Base-by-base conservation (phyloP, 2,888 invertebrate genomes). In the Tetranychus truncatus region DNA sequence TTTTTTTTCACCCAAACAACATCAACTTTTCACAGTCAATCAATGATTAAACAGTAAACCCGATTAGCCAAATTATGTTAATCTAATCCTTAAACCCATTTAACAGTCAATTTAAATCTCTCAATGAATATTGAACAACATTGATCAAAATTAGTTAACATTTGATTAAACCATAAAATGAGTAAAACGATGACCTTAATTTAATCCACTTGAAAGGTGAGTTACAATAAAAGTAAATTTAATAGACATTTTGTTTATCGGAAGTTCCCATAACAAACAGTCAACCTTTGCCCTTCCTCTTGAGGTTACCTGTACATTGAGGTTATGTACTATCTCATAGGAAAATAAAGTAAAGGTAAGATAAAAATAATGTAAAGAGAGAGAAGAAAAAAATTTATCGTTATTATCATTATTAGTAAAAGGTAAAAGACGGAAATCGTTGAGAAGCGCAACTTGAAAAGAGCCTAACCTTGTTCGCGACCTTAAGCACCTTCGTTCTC, bases 241-340 rank as follows among this genome's bases (percentile, higher is more conserved):
- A 55, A 15, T 55, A 55, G 34, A 34, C 34, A 34, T 34, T 34
- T 34, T 34, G 34, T 34, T 34, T 15, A 55, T 55, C 55, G 55
- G 55, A 55, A 55, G 55, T 55, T 55, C 55, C 55, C 55, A 55
- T 55, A 55, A 15, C 34, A 34, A 34, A 34, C 34, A 55, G 3
- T 6, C 55, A 55, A 55, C 55, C 55, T 55, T 55, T 55, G 55
- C 55, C 55, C 55, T 55, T 55, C 55, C 55, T 55, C 15, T 55
- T 55, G 55, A 55, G 55, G 55, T 55, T 55, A 55, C 55, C 55
- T 55, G 55, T 55, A 55, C 55, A 55, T 55, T 55, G 55, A 55
- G 55, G 55, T 55, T 55, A 55, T 55, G 55, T 55, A 55, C 6
- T 9, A 55, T 55, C 55, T 55, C 55, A 55, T 55, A 55, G 55